A percentile compares a stretch with the other conserved stretches of the same genome.
phyloP scores from a whole-genome alignment of 2,888 invertebrate genomes.

The Venusia cambrica region DNA sequence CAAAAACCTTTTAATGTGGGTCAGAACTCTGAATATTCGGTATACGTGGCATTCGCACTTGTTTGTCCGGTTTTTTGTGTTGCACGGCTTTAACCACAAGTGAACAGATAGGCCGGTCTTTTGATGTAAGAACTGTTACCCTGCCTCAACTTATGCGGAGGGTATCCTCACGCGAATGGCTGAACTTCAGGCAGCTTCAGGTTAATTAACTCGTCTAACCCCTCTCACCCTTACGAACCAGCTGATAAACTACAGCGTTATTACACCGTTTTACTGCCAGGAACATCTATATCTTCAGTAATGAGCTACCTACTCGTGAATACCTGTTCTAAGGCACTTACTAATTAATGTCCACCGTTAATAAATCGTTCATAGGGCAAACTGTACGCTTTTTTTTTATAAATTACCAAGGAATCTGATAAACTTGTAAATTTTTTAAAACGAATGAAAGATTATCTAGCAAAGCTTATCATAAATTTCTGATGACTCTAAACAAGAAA shows the following conservation, averaged over 20 bases:
- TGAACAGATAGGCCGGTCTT: too few species aligned
- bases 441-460: too few species aligned
- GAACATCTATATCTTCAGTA: conserved; percentile 28
- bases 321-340: too few species aligned
- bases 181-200: conserved; percentile 63
- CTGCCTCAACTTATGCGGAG: conserved; percentile 36
- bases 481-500: too few species aligned
- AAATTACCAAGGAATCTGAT: too few species aligned
- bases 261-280: conserved; percentile 41
- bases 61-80: conserved; percentile 10
- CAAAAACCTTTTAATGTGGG: too few species aligned
- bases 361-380: too few species aligned
- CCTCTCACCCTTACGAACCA: conserved; percentile 39
- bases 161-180: conserved; percentile 35
- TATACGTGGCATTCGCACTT: conserved; percentile 3
- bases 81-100: not conserved
- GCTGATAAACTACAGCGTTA: conserved; percentile 56
- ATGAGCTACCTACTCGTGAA: conserved; percentile 10
- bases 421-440: too few species aligned
- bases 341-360: too few species aligned
- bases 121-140: not conserved
- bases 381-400: too few species aligned
- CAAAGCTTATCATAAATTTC: too few species aligned
- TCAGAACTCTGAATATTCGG: too few species aligned
- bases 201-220: conserved; percentile 65